Conservation (phyloP, 2,113 vertebrate genomes). For the Tetrao urogallus region DNA sequence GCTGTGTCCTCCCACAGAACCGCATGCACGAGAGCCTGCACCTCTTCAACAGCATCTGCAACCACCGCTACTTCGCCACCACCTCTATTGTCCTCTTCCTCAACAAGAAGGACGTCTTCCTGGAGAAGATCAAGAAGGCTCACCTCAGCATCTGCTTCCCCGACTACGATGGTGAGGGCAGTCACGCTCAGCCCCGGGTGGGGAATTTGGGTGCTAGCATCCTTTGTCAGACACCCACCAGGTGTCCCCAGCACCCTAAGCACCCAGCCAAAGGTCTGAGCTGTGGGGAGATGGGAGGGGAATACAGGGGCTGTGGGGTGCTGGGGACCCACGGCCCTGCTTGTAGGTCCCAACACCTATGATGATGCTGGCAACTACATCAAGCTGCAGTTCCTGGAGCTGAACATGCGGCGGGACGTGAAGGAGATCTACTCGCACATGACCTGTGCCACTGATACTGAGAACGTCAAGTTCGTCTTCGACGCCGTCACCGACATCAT, state of each 20-base stretch:
- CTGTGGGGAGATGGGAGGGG: too few relatives aligned
- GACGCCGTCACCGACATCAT: conserved; percentile 98
- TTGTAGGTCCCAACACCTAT: conserved; percentile 90
- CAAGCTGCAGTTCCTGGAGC: conserved; percentile 94
- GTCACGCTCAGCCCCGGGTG: rapidly evolving
- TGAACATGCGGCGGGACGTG: conserved; percentile 91
- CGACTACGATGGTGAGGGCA: conserved; percentile 90
- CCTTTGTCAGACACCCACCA: not conserved
- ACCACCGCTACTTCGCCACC: conserved; percentile 94
- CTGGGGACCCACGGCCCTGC: not conserved
- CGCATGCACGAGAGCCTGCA: conserved; percentile 99
- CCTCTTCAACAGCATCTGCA: conserved; percentile 99
- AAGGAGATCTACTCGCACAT: conserved; percentile 99
- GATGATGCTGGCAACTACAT: conserved; percentile 97
- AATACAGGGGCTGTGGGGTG: too few relatives aligned
- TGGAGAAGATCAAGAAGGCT: conserved; percentile 97
- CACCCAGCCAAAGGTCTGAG: not conserved
- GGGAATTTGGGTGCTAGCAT: not conserved
- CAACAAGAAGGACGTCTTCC: conserved; percentile 98
- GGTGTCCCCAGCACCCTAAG: conserved; percentile 18
- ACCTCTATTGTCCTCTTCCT: conserved; percentile 99
- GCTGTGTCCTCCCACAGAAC: conserved; percentile 79
- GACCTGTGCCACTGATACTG: conserved; percentile 98
- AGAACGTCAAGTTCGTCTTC: conserved; percentile 99
- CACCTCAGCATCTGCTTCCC: conserved; percentile 99